Base-by-base conservation (phyloP, 2,113 vertebrate species). In the Labrus mixtus region DNA sequence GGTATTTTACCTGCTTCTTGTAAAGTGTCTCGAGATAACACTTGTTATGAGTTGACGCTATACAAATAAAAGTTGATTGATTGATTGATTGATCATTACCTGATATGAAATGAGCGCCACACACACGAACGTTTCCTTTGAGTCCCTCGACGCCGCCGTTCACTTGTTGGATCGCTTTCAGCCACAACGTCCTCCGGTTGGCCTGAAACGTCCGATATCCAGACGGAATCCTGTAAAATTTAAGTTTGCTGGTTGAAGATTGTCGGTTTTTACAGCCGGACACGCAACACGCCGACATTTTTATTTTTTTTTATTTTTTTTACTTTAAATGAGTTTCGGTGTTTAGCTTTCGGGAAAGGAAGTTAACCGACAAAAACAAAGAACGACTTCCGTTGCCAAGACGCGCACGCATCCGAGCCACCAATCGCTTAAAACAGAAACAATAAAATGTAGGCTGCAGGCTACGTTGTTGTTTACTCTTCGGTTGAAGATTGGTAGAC, bases 21-120 rank as follows among this genome's bases (percentile, higher is more conserved):
- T n/a, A n/a, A n/a, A n/a, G n/a, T n/a, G n/a, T n/a, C n/a, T n/a
- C n/a, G n/a, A n/a, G n/a, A n/a, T n/a, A n/a, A n/a, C n/a, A n/a
- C n/a, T n/a, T n/a, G n/a, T n/a, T n/a, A n/a, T n/a, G n/a, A n/a
- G n/a, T n/a, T n/a, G n/a, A n/a, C n/a, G n/a, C n/a, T n/a, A n/a
- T n/a, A n/a, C n/a, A n/a, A n/a, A n/a, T n/a, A n/a, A n/a, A n/a
- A n/a, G n/a, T n/a, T n/a, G n/a, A n/a, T n/a, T n/a, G n/a, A n/a
- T n/a, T n/a, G n/a, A n/a, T n/a, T n/a, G n/a, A n/a, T n/a, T n/a
- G n/a, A n/a, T n/a, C n/a, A n/a, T n/a, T 53, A 89, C 91, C 76
- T 25, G 88, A 87, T 25, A 82, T 33, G 10, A 92, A 92, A 77
- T 92, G 91, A 78, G 66, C 88, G 41, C 84, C 61, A 76, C 91